Evolutionary conservation across 2,888 invertebrate species (phyloP), one percentile per base, ranked within the genome.

Genomic region (Gymnocheta viridis): DNA sequence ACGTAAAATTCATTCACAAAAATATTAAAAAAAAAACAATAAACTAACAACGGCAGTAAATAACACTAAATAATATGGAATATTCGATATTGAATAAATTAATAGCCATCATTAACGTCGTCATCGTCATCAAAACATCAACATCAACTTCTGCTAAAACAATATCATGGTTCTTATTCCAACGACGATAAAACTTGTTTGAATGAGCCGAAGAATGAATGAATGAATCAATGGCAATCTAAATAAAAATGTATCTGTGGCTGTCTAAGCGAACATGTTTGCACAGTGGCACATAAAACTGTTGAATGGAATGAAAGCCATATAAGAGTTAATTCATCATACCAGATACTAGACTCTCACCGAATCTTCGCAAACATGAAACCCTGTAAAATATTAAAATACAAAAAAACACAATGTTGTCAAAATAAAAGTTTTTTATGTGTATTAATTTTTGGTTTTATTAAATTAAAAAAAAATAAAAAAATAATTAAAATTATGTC

Each of bases 51-150:
- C 38, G 54, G 35, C 44, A 35, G 58, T 82, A 74, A 82, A 86
- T 44, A 84, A 79, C 22, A 74, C 76, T 85, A 51, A 73, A 79
- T 76, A 76, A 73, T 85, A 64, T 64, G 73, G 73, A 67, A 72
- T 82, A 77, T 64, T 73, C 73, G 67, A 76, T 85, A 69, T 81
- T 85, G 62, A 76, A 80, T 82, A 82, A 82, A 73, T 77, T 82
- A 85, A 85, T 82, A 77, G 82, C 56, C 76, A 79, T 76, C 85
- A 82, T 85, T 82, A 85, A 82, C 70, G 76, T 54, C 76, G 62
- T 44, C 62, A 72, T 62, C 76, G 10, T 49, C 56, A 66, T 62
- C 69, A 76, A n/a, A n/a, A 49, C 60, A 62, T 49, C 1, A 64
- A 44, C 49, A 47, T 66, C n/a, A n/a, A n/a, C n/a, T 76, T 60